These are phyloP conservation scores for Phalanger gymnotis DNA, from an alignment of 2,797 vertebrate species.

Conservation along the genomic window DNA sequence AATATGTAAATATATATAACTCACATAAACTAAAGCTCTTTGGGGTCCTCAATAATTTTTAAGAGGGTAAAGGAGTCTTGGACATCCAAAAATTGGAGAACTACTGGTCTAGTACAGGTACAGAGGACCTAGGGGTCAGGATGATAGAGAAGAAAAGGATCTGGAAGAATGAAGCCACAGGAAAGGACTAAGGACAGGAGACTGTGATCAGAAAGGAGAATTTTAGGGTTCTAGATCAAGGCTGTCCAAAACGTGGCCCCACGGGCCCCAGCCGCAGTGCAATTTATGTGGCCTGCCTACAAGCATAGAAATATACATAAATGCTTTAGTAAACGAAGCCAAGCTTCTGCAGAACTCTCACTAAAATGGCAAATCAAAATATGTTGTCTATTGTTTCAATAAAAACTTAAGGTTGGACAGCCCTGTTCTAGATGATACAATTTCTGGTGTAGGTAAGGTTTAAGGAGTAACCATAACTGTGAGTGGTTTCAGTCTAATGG, in stretches of 20 bases:
- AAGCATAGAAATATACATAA: too few species aligned
- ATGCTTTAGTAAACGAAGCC: too few species aligned
- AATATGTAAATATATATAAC: background rate
- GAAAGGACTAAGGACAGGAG: background rate
- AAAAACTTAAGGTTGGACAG: too few species aligned
- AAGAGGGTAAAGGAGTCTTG: background rate
- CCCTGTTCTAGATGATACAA: background rate
- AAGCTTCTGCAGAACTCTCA: too few species aligned
- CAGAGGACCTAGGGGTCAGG: background rate
- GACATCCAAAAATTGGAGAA: background rate
- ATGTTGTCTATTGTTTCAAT: too few species aligned
- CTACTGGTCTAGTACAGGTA: background rate
- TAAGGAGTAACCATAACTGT: background rate
- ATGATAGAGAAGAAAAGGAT: background rate
- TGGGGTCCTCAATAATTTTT: background rate
- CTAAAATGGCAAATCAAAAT: too few species aligned
- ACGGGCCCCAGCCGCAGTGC: too few species aligned
- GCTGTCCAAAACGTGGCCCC: too few species aligned
- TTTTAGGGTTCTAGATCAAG: background rate
- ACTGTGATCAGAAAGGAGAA: background rate
- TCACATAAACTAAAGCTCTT: background rate
- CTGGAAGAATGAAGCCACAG: background rate
- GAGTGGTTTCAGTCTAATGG: background rate
- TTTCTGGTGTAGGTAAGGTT: background rate
- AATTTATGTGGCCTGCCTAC: too few species aligned